Evolutionary conservation across 2,797 vertebrate genomes (phyloP), one percentile per base, ranked within the genome.

Genomic region (Chelon labrosus): DNA sequence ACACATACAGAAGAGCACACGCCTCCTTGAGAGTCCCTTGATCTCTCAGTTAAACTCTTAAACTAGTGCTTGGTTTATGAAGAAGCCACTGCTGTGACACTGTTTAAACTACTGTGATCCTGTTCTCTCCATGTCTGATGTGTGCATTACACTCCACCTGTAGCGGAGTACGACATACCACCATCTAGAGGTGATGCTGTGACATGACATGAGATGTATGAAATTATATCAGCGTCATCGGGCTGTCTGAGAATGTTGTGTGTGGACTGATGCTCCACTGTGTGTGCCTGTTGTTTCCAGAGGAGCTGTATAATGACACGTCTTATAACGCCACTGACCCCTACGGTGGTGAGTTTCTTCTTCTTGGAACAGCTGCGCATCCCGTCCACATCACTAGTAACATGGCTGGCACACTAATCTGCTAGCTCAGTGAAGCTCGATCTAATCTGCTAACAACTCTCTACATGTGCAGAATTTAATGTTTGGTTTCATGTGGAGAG

Each of bases 251-350:
- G 52, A 31, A 27, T 19, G 1, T 79, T 82, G 27, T 59, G 50
- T 74, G 47, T 72, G 54, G 47, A 77, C 73, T 89, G 70, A 82
- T 78, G 49, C 53, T 65, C 51, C 41, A 64, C 25, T 83, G 47
- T 85, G 56, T 85, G 70, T 90, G 22, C 51, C 94, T 93, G 95
- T 97, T 97, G 89, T 96, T 98, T 91, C 83, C 97, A 99, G 97
- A 92, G 87, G 94, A 97, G 83, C 94, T 91, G 84, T 95, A 95
- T 96, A 98, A 98, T 89, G 96, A 97, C 67, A 93, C 94, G 70
- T 96, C 95, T 95, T 85, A 95, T 96, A 97, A 96, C 95, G 87
- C 93, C 94, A 95, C 96, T 95, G 96, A 92, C 92, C 94, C 94
- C 87, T 96, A 95, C 74, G 93, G 96, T 95, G 97, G 98, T 99